Evolutionary conservation across 2,888 invertebrate genomes (phyloP).

Genomic region (Cheilosia scutellata): DNA sequence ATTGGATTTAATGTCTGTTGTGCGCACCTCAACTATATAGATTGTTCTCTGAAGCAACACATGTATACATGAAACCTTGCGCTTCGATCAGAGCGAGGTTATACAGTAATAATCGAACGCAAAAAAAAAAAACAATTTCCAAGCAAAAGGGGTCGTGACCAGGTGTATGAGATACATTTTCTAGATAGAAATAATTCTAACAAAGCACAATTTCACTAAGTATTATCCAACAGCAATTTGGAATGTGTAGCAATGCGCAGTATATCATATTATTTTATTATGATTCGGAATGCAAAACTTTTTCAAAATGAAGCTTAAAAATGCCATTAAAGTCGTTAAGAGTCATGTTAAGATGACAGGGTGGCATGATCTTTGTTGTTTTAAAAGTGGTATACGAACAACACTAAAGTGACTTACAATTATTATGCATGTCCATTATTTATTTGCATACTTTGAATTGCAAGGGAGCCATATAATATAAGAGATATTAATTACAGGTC

Average conservation of each 20-base stretch:
- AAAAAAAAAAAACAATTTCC: slow-evolving; percentile 20
- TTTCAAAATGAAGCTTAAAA: neutral
- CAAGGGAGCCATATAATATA: neutral
- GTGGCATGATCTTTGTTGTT: slow-evolving; percentile 31
- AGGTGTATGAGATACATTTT: slow-evolving; percentile 70
- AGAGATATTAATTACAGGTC: slow-evolving; percentile 5
- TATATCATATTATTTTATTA: slow-evolving; percentile 30
- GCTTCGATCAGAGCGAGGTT: slow-evolving; percentile 66
- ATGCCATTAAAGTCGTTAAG: slow-evolving; percentile 28
- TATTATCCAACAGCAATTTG: slow-evolving; percentile 55
- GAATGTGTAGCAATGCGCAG: slow-evolving; percentile 28
- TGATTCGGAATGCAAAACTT: slow-evolving; percentile 5
- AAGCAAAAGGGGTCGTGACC: slow-evolving; percentile 71
- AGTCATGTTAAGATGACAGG: slow-evolving; percentile 34
- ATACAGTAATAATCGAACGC: slow-evolving; percentile 63
- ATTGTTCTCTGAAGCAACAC: slow-evolving; percentile 38
- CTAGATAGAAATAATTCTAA: slow-evolving; percentile 69
- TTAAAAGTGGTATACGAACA: neutral
- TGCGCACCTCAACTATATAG: slow-evolving; percentile 27
- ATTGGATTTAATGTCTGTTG: slow-evolving; percentile 12
- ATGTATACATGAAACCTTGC: slow-evolving; percentile 45
- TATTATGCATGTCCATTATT: slow-evolving; percentile 7
- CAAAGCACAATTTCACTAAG: slow-evolving; percentile 46
- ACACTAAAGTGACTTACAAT: slow-evolving; percentile 1
- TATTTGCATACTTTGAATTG: slow-evolving; percentile 12